Conservation (phyloP, 2,113 vertebrate species). For the Otus sunia region DNA sequence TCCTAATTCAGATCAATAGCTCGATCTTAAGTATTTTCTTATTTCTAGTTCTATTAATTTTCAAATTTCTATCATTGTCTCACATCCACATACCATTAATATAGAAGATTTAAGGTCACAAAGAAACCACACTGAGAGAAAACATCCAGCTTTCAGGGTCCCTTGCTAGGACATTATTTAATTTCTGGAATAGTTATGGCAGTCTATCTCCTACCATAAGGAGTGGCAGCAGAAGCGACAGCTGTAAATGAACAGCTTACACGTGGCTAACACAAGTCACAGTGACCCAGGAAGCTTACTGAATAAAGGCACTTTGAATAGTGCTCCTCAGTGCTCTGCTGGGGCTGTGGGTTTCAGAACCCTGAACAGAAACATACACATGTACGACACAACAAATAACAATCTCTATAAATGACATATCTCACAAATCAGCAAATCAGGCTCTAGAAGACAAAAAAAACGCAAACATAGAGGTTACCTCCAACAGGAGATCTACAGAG, state of each 20-base stretch:
- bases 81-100: rapidly evolving
- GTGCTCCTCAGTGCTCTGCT: background rate
- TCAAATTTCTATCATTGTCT: background rate
- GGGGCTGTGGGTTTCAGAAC: background rate
- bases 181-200: background rate
- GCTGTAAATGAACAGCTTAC: background rate
- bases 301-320: background rate
- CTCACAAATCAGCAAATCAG: background rate
- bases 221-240: background rate
- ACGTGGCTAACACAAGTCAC: background rate
- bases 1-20: background rate
- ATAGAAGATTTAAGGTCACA: background rate
- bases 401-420: background rate
- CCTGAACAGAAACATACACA: background rate
- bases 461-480: constrained; percentile 72
- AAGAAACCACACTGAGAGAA: background rate
- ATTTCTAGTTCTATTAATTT: background rate
- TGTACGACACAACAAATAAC: background rate
- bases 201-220: background rate
- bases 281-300: background rate
- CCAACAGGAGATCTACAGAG: constrained; percentile 80
- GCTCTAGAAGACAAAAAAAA: background rate
- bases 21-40: background rate
- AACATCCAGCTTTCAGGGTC: background rate
- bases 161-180: background rate